Evolutionary conservation across 2,888 invertebrate species (phyloP).

Genomic region (Diarsia mendica): DNA sequence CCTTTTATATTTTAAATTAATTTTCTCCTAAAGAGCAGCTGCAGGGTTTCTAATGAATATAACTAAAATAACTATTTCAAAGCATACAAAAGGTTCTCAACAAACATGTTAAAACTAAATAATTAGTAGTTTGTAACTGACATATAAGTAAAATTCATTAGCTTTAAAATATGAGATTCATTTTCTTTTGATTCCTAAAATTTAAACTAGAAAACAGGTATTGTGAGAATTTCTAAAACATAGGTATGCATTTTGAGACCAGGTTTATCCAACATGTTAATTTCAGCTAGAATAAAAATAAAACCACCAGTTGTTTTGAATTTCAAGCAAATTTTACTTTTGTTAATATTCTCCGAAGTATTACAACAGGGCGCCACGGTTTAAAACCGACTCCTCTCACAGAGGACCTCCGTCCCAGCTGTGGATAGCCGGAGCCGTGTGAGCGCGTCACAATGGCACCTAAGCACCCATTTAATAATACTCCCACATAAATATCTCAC

Average conservation of each 20-base stretch:
- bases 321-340: background rate
- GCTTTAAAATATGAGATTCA: slow-evolving; percentile 4
- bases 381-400: too few species aligned
- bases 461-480: background rate
- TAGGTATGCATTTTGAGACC: background rate
- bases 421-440: background rate
- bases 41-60: background rate
- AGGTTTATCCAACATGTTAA: background rate
- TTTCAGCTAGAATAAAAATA: background rate
- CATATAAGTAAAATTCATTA: slow-evolving; percentile 23
- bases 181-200: slow-evolving; percentile 11
- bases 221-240: background rate
- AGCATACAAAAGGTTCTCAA: background rate
- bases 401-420: background rate
- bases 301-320: background rate
- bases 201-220: background rate
- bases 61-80: background rate
- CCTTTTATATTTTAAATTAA: background rate
- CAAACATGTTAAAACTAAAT: slow-evolving; percentile 3
- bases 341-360: background rate
- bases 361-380: background rate
- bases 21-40: background rate
- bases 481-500: background rate
- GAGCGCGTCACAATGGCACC: background rate
- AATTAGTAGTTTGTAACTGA: slow-evolving; percentile 29